Conservation (phyloP, 2,888 invertebrate genomes). For the Pollenia griseotomentosa region DNA sequence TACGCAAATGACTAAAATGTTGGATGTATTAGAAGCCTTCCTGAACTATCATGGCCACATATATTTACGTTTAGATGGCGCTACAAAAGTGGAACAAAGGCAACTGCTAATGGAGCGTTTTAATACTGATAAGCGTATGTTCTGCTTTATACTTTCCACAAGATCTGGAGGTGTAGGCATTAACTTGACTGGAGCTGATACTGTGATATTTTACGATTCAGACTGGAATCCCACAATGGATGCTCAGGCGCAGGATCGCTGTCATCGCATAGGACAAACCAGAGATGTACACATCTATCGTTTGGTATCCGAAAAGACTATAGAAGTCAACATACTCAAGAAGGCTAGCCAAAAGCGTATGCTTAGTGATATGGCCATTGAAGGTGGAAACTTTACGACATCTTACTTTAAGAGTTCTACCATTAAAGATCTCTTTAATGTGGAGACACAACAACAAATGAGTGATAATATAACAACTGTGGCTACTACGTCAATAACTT, state of each 20-base stretch:
- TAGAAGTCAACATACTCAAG: slow-evolving; percentile 99
- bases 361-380: slow-evolving; percentile 98
- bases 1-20: slow-evolving; percentile 99
- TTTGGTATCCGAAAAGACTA: slow-evolving; percentile 97
- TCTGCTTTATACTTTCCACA: slow-evolving; percentile 98
- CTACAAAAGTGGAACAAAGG: slow-evolving; percentile 96
- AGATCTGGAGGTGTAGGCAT: slow-evolving; percentile 99
- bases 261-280: slow-evolving; percentile 99
- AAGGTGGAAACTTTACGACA: slow-evolving; percentile 99
- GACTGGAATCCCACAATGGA: slow-evolving; percentile 99
- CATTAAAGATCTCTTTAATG: slow-evolving; percentile 95
- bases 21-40: slow-evolving; percentile 98
- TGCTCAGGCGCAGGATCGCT: slow-evolving; percentile 97
- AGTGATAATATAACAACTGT: slow-evolving; percentile 83
- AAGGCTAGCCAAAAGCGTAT: slow-evolving; percentile 99
- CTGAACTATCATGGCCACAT: slow-evolving; percentile 98
- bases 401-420: slow-evolving; percentile 97
- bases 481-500: slow-evolving; percentile 67
- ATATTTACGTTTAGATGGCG: slow-evolving; percentile 97
- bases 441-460: slow-evolving; percentile 85
- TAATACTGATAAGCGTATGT: slow-evolving; percentile 96
- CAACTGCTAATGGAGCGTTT: slow-evolving; percentile 98
- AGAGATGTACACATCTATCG: slow-evolving; percentile 99
- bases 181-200: slow-evolving; percentile 99
- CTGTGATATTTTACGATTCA: slow-evolving; percentile 99